Conservation (phyloP, 2,888 invertebrate genomes). For the Acrocyrtus sp. region DNA sequence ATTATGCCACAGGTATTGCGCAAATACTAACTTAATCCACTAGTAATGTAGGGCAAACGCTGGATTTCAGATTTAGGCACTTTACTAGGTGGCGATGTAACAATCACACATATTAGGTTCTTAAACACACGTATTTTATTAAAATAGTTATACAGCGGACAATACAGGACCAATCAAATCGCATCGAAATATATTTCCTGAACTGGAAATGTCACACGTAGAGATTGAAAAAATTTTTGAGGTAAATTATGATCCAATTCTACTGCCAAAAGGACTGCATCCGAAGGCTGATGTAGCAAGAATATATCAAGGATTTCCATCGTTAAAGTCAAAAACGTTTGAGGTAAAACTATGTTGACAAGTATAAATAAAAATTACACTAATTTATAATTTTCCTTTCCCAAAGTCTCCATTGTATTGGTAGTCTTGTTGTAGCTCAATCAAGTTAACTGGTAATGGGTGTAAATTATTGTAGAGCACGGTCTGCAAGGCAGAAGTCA, state of each 20-base stretch:
- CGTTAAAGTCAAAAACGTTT: conserved; percentile 85
- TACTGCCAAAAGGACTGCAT: conserved; percentile 77
- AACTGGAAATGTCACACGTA: conserved; percentile 70
- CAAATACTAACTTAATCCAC: conserved; percentile 39
- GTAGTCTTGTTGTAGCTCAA: neutral
- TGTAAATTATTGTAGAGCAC: conserved; percentile 69
- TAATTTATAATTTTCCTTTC: too few species aligned
- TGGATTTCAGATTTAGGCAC: too few species aligned
- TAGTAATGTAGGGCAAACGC: too few species aligned
- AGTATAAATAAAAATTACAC: neutral
- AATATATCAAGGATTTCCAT: conserved; percentile 92
- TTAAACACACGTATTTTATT: neutral
- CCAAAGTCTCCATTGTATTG: too few species aligned
- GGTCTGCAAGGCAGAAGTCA: conserved; percentile 77
- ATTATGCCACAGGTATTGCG: conserved; percentile 81
- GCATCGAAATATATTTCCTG: conserved; percentile 70
- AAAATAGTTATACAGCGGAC: conserved; percentile 33
- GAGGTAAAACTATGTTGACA: conserved; percentile 73
- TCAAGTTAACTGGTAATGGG: neutral
- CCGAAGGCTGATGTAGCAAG: conserved; percentile 76
- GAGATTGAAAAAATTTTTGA: conserved; percentile 70
- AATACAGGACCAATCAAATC: conserved; percentile 60
- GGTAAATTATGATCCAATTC: conserved; percentile 71
- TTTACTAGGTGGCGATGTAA: too few species aligned
- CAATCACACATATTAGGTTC: too few species aligned